phyloP scores from a whole-genome alignment of 2,888 invertebrate genomes.

The Dynastes tityus region DNA sequence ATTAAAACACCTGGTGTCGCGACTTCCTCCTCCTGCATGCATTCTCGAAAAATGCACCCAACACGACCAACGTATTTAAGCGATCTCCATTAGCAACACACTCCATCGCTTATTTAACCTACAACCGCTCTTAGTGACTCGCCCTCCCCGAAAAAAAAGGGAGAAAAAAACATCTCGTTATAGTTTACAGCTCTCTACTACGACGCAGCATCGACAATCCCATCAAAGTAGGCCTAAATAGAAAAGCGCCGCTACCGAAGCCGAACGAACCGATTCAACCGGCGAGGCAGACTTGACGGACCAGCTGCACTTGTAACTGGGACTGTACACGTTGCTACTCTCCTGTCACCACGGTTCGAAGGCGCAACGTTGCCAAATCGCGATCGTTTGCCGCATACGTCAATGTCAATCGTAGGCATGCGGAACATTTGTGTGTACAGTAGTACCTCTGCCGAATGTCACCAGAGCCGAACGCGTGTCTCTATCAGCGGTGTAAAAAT shows the following conservation, averaged over 20 bases:
- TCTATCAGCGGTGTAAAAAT: no score
- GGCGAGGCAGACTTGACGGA: conserved; percentile 6
- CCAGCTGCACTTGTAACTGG: conserved; percentile 58
- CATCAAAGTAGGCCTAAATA: conserved; percentile 45
- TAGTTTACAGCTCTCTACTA: background rate
- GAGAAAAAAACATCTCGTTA: background rate
- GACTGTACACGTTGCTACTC: conserved; percentile 59
- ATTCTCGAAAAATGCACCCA: background rate
- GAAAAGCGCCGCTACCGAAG: background rate
- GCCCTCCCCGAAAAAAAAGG: background rate
- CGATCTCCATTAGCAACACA: conserved; percentile 18
- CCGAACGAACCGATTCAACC: background rate
- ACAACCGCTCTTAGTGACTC: conserved; percentile 1
- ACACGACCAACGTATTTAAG: background rate
- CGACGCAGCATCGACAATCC: conserved; percentile 5
- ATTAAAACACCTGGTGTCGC: conserved; percentile 28
- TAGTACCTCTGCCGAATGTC: background rate
- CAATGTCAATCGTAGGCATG: conserved; percentile 61
- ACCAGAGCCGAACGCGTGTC: background rate
- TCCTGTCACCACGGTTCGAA: conserved; percentile 62
- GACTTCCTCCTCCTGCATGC: conserved; percentile 10
- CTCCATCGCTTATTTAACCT: conserved; percentile 11
- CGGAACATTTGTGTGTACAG: conserved; percentile 53
- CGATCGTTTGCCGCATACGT: conserved; percentile 57
- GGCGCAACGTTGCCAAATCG: conserved; percentile 63